phyloP scores from a whole-genome alignment of 2,888 invertebrate genomes.

The Drosophila suboccidentalis region DNA sequence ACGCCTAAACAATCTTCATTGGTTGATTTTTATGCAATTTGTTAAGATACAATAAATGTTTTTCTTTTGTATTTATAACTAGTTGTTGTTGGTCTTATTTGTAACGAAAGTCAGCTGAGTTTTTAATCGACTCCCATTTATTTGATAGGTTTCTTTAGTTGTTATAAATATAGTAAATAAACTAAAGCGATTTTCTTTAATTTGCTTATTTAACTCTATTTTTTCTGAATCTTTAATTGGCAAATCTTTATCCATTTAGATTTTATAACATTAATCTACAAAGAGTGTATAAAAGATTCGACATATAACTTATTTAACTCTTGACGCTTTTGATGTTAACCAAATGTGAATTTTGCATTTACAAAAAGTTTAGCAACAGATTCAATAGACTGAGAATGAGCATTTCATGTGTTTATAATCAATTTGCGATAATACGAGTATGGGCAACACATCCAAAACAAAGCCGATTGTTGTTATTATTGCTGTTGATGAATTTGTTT shows the following conservation, averaged over 20 bases:
- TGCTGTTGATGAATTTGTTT: constrained; percentile 65
- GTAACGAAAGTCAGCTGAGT: constrained; percentile 12
- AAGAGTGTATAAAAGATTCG: constrained; percentile 14
- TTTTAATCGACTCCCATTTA: constrained; percentile 4
- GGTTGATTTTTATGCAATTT: constrained; percentile 53
- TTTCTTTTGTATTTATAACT: constrained; percentile 5
- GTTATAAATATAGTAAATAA: constrained; percentile 5
- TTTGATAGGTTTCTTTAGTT: constrained; percentile 3
- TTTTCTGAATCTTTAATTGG: neutral
- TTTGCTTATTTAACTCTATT: neutral
- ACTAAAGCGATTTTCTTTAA: neutral
- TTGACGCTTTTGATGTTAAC: constrained; percentile 47
- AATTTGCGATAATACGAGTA: constrained; percentile 63
- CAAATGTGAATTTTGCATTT: constrained; percentile 59
- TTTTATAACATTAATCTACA: neutral
- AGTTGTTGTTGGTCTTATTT: constrained; percentile 4
- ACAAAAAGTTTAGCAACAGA: constrained; percentile 37
- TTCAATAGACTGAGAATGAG: constrained; percentile 55
- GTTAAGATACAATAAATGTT: constrained; percentile 29
- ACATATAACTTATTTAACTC: neutral
- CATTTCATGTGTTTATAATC: constrained; percentile 63
- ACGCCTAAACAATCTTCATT: constrained; percentile 54
- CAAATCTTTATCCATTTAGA: neutral
- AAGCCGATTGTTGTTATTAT: constrained; percentile 22
- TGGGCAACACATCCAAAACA: constrained; percentile 45